Evolutionary conservation across 2,113 vertebrate species (phyloP).

Genomic region (Mystacornis crossleyi): DNA sequence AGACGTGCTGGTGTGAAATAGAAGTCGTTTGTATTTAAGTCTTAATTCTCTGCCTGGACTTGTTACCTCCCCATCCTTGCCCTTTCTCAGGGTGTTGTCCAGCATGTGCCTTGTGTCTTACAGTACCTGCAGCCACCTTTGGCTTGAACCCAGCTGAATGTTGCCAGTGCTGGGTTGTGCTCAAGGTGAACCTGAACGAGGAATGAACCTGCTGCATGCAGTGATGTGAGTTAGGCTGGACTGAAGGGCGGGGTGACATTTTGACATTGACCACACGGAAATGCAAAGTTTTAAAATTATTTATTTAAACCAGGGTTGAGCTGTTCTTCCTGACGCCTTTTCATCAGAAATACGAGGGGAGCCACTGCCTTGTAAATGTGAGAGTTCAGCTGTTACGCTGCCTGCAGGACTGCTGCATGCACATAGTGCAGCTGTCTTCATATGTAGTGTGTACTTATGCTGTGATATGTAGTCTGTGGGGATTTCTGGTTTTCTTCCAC

Average conservation of each 20-base stretch:
- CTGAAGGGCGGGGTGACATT: background rate
- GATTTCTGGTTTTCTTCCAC: background rate
- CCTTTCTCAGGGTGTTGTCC: background rate
- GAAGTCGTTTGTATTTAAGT: background rate
- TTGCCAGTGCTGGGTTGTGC: background rate
- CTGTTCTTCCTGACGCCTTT: background rate
- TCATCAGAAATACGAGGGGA: background rate
- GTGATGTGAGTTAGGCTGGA: background rate
- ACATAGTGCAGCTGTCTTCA: accelerated
- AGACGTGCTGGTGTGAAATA: background rate
- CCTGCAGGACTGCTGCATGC: background rate
- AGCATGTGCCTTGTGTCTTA: background rate
- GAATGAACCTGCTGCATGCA: background rate
- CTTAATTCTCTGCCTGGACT: background rate
- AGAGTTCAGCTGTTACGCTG: accelerated
- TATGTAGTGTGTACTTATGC: accelerated
- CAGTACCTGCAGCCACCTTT: background rate
- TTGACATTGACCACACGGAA: background rate
- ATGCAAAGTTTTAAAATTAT: background rate
- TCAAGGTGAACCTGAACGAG: background rate
- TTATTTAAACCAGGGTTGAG: background rate
- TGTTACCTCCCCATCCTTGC: background rate
- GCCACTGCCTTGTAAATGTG: background rate
- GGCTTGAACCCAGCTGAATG: background rate
- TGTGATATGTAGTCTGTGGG: background rate